Evolutionary conservation across 2,113 vertebrate genomes (phyloP).

Genomic region (Elephantulus edwardii): DNA sequence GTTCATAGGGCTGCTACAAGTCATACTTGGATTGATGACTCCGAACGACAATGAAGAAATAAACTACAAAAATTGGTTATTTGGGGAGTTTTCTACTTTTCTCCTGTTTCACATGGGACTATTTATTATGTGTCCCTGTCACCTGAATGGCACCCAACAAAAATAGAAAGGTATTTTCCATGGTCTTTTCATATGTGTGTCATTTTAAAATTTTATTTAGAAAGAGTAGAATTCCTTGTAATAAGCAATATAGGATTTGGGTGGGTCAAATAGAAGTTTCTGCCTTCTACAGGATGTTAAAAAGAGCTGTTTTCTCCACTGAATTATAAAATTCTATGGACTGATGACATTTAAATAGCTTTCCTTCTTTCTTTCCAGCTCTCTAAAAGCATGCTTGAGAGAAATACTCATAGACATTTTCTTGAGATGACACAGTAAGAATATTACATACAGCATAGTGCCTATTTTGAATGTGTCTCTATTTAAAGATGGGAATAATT

Average conservation of each 20-base stretch:
- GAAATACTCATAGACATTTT: conserved; percentile 52
- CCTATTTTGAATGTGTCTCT: conserved; percentile 23
- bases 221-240: background rate
- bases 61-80: too few relatives aligned
- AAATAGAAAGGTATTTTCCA: background rate
- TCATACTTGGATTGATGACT: too few relatives aligned
- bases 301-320: background rate
- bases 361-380: background rate
- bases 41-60: too few relatives aligned
- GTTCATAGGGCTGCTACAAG: too few relatives aligned
- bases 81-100: background rate
- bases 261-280: background rate
- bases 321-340: background rate
- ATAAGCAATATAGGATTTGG: background rate
- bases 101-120: background rate
- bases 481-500: conserved; percentile 68
- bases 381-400: conserved; percentile 28
- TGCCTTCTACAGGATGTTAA: background rate
- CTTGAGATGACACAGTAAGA: conserved; percentile 45
- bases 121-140: background rate
- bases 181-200: background rate
- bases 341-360: background rate
- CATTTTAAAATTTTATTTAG: background rate
- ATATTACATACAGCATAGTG: conserved; percentile 34
- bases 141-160: too few relatives aligned